These are phyloP conservation scores for Pyralis farinalis DNA, from an alignment of 2,888 invertebrate species.

Conservation along the genomic window DNA sequence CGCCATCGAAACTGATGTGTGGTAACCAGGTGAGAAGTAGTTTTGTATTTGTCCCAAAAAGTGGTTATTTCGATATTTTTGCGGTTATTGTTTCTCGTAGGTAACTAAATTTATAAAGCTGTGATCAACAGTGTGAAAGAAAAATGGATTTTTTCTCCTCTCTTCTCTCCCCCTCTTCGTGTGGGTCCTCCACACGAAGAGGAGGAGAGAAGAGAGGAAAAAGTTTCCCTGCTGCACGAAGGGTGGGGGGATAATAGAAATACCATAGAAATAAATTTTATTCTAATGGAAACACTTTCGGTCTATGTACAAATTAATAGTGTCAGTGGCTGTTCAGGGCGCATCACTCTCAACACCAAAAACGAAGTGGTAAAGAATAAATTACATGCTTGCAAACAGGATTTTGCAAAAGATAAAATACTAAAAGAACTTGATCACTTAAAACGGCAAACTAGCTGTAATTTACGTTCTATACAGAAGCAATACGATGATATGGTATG, in stretches of 20 bases:
- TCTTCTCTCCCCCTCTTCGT: too few species aligned
- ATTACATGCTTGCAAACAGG: slow-evolving; percentile 5
- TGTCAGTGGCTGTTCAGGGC: slow-evolving; percentile 9
- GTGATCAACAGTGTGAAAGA: neutral
- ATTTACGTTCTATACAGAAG: slow-evolving; percentile 9
- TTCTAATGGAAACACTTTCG: slow-evolving; percentile 8
- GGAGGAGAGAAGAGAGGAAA: too few species aligned
- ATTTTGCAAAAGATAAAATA: slow-evolving; percentile 11
- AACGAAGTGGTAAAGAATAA: slow-evolving; percentile 11
- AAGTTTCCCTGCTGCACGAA: slow-evolving; percentile 3
- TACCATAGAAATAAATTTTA: slow-evolving; percentile 11
- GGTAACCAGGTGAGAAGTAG: too few species aligned
- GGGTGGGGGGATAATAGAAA: too few species aligned
- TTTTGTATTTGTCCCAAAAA: too few species aligned
- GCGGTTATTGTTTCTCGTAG: too few species aligned
- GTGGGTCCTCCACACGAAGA: too few species aligned
- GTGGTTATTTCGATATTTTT: too few species aligned
- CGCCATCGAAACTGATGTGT: too few species aligned
- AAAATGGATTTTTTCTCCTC: slow-evolving; percentile 9
- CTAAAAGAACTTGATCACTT: slow-evolving; percentile 7
- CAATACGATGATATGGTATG: slow-evolving; percentile 10
- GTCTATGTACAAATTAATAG: slow-evolving; percentile 8
- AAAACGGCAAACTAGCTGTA: slow-evolving; percentile 8
- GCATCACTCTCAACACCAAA: slow-evolving; percentile 9
- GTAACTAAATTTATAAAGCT: too few species aligned